Conservation (phyloP, 2,888 invertebrate genomes). For the Halictus ligatus region DNA sequence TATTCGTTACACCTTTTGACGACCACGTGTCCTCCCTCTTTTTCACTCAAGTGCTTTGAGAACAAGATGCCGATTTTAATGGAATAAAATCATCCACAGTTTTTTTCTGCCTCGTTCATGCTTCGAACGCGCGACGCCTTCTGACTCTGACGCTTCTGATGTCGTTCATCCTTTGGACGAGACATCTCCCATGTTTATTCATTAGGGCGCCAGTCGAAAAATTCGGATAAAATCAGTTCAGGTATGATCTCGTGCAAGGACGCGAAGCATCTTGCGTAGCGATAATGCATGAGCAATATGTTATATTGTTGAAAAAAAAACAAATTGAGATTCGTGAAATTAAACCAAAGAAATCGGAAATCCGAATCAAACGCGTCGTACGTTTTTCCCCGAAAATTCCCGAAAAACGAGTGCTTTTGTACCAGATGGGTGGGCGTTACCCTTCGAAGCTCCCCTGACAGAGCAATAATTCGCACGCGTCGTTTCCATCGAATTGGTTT, state of each 20-base stretch:
- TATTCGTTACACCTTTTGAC: too few relatives aligned
- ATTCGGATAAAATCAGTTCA: constrained; percentile 5
- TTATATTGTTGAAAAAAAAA: too few relatives aligned
- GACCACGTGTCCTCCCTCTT: too few relatives aligned
- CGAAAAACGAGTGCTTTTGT: not conserved
- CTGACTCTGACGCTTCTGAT: not conserved
- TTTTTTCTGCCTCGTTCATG: not conserved
- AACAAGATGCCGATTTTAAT: not conserved
- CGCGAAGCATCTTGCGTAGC: not conserved
- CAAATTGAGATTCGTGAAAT: too few relatives aligned
- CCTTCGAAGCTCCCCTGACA: not conserved
- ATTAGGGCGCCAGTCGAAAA: not conserved
- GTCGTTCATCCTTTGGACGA: constrained; percentile 5
- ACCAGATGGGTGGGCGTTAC: not conserved
- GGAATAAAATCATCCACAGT: not conserved
- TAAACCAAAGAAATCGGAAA: too few relatives aligned
- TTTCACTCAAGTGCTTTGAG: not conserved
- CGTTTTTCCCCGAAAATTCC: too few relatives aligned
- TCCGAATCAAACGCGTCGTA: too few relatives aligned
- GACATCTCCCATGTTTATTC: constrained; percentile 2
- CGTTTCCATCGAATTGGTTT: not conserved
- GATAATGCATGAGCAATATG: too few relatives aligned
- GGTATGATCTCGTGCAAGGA: not conserved
- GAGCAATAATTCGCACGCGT: not conserved
- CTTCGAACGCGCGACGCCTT: constrained; percentile 1